Evolutionary conservation across 2,113 vertebrate genomes (phyloP).

Genomic region (Lynx canadensis): DNA sequence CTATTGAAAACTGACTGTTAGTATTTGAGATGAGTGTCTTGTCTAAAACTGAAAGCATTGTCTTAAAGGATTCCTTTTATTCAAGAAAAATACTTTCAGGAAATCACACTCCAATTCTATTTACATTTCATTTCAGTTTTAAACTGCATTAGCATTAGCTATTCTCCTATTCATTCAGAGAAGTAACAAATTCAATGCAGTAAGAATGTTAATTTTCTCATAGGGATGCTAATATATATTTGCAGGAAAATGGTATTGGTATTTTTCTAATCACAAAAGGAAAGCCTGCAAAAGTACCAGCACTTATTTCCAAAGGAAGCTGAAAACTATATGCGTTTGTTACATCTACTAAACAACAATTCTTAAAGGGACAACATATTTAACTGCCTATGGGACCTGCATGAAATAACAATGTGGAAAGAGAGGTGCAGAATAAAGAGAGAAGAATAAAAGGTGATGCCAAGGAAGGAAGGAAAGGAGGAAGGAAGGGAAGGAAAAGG

Average conservation of each 20-base stretch:
- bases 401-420: neutral
- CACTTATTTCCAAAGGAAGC: neutral
- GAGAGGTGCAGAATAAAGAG: neutral
- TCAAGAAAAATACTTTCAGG: neutral
- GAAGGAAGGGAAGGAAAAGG: neutral
- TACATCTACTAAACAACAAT: neutral
- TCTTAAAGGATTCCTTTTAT: constrained; percentile 8
- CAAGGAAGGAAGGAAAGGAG: neutral
- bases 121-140: constrained; percentile 43
- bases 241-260: neutral
- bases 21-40: constrained; percentile 2
- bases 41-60: neutral
- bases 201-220: constrained; percentile 5
- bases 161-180: neutral
- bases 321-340: neutral
- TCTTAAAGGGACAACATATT: neutral
- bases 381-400: neutral
- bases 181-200: neutral
- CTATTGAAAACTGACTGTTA: neutral
- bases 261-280: constrained; percentile 26
- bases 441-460: neutral
- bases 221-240: neutral
- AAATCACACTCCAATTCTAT: constrained; percentile 22
- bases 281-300: neutral
- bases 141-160: constrained; percentile 11